phyloP scores from a whole-genome alignment of 2,113 vertebrate genomes.

The Otocyon megalotis region DNA sequence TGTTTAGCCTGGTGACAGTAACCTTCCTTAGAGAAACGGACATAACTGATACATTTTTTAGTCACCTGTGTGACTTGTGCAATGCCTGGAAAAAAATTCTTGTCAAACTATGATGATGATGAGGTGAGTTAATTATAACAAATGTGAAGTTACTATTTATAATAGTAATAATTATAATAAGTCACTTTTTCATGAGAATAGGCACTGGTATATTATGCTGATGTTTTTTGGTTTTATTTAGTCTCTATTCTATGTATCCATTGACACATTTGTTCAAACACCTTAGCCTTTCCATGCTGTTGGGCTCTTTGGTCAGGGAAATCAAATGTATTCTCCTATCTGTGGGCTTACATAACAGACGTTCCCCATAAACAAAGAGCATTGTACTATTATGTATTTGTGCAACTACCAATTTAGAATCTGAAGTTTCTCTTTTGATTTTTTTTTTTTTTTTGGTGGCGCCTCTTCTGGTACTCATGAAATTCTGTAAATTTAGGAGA shows the following conservation, averaged over 20 bases:
- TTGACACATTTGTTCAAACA: neutral
- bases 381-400: neutral
- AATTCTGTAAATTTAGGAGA: neutral
- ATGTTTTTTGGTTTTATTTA: neutral
- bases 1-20: neutral
- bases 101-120: neutral
- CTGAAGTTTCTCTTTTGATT: neutral
- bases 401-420: neutral
- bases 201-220: neutral
- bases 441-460: neutral
- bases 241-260: neutral
- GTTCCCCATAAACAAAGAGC: neutral
- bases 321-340: neutral
- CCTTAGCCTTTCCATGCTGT: rapidly evolving
- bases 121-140: neutral
- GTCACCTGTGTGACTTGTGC: neutral
- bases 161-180: too few species aligned
- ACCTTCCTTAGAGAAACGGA: neutral
- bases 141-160: neutral
- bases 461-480: neutral
- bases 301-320: neutral
- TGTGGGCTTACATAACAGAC: neutral
- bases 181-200: neutral
- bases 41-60: too few species aligned
- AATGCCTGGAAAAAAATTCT: neutral